A percentile compares a stretch with the other conserved stretches of the same genome.
phyloP scores from a whole-genome alignment of 2,888 invertebrate genomes.

The Drosophila infuscata region DNA sequence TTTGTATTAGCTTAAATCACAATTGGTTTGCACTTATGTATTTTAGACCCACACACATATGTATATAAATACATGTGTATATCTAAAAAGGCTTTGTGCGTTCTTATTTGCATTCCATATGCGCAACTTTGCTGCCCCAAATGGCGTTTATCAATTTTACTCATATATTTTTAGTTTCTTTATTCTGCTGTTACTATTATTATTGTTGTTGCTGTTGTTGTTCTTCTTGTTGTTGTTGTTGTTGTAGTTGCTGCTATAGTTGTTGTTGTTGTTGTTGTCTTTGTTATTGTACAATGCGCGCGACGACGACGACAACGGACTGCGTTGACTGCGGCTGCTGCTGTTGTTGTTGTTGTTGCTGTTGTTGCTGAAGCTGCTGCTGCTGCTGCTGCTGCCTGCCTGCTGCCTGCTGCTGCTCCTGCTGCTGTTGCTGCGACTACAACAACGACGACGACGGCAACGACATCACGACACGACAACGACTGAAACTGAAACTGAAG shows the following conservation, averaged over 20 bases:
- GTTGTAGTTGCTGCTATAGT: constrained; percentile 10
- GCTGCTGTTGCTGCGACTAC: constrained; percentile 72
- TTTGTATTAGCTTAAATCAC: constrained; percentile 69
- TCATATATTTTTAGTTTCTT: not conserved
- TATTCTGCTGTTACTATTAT: constrained; percentile 6
- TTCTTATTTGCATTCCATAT: constrained; percentile 72
- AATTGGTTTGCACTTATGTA: constrained; percentile 62
- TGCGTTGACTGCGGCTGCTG: constrained; percentile 85
- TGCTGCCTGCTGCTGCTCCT: constrained; percentile 85
- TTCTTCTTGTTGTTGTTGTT: constrained; percentile 22
- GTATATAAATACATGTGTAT: constrained; percentile 18
- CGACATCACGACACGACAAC: constrained; percentile 84
- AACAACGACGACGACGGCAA: constrained; percentile 75
- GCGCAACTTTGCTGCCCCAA: constrained; percentile 46
- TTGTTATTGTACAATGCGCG: constrained; percentile 58
- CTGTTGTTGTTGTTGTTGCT: constrained; percentile 44
- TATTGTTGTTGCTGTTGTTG: constrained; percentile 19
- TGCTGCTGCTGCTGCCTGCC: constrained; percentile 69
- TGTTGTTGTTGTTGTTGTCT: constrained; percentile 28
- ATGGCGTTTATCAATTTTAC: constrained; percentile 22
- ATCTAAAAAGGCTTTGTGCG: constrained; percentile 34
- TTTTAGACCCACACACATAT: constrained; percentile 8
- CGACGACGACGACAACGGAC: constrained; percentile 30
- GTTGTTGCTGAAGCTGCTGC: constrained; percentile 71
- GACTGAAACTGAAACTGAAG: constrained; percentile 72